Evolutionary conservation across 2,888 invertebrate genomes (phyloP).

Genomic region (Mythimna loreyi): DNA sequence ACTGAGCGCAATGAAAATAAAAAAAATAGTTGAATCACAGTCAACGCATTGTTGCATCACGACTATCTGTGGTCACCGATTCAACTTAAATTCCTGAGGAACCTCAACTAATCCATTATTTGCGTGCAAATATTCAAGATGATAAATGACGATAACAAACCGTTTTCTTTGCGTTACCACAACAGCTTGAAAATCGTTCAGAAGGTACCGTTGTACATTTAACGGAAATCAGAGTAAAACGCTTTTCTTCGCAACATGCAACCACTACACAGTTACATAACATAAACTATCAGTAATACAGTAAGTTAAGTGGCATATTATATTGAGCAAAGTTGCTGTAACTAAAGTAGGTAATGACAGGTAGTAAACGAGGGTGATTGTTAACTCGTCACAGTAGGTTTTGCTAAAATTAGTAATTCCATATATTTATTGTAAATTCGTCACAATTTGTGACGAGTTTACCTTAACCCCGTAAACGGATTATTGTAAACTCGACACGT

Average conservation of each 20-base stretch:
- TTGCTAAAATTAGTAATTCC: too few species aligned
- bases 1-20: too few species aligned
- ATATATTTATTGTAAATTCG: too few species aligned
- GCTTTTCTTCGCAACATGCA: constrained; percentile 12
- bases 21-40: too few species aligned
- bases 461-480: too few species aligned
- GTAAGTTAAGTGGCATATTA: constrained; percentile 1
- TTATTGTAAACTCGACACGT: too few species aligned
- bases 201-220: constrained; percentile 21
- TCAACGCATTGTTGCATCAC: not conserved
- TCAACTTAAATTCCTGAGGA: not conserved
- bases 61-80: not conserved
- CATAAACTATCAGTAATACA: constrained; percentile 14
- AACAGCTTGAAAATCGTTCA: constrained; percentile 27
- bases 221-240: constrained; percentile 29
- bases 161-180: constrained; percentile 21
- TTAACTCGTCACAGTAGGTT: too few species aligned
- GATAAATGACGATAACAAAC: constrained; percentile 9
- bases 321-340: constrained; percentile 12
- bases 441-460: too few species aligned
- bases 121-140: constrained; percentile 24
- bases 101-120: constrained; percentile 22
- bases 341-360: constrained; percentile 15
- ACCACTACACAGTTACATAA: constrained; percentile 26
- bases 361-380: not conserved